Evolutionary conservation across 2,113 vertebrate species (phyloP).

Genomic region (Nasalis larvatus): DNA sequence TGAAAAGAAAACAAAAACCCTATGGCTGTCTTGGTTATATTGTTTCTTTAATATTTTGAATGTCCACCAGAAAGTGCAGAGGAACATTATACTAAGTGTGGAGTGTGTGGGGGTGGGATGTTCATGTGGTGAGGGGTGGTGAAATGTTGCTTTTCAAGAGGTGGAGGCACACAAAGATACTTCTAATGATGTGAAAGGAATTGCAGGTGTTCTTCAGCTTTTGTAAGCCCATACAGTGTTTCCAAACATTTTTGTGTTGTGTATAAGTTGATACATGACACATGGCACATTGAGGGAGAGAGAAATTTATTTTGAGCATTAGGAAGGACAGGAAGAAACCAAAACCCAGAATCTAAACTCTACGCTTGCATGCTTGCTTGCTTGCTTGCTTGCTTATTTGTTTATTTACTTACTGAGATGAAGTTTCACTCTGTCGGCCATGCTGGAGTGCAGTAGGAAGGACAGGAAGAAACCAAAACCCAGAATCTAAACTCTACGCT

Average conservation of each 20-base stretch:
- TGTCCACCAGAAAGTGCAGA: background rate
- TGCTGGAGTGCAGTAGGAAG: background rate
- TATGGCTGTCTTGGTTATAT: background rate
- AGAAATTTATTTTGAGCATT: background rate
- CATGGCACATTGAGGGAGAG: background rate
- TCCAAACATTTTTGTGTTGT: background rate
- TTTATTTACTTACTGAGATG: too few species aligned
- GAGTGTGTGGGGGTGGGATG: background rate
- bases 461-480: slow-evolving; percentile 7
- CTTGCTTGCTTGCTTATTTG: too few species aligned
- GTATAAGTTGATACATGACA: background rate
- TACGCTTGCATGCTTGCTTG: background rate
- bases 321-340: background rate
- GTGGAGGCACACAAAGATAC: background rate
- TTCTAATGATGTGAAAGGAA: background rate
- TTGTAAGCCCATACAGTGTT: background rate
- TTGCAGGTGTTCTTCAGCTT: background rate
- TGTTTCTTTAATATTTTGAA: background rate
- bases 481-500: background rate
- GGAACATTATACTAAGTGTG: background rate
- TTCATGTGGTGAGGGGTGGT: background rate
- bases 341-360: slow-evolving; percentile 21
- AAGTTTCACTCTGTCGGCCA: too few species aligned
- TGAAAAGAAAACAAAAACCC: background rate
- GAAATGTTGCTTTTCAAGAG: background rate